Evolutionary conservation across 2,797 vertebrate genomes (phyloP), one percentile per base, ranked within the genome.

Genomic region (Eulemur rubriventer): DNA sequence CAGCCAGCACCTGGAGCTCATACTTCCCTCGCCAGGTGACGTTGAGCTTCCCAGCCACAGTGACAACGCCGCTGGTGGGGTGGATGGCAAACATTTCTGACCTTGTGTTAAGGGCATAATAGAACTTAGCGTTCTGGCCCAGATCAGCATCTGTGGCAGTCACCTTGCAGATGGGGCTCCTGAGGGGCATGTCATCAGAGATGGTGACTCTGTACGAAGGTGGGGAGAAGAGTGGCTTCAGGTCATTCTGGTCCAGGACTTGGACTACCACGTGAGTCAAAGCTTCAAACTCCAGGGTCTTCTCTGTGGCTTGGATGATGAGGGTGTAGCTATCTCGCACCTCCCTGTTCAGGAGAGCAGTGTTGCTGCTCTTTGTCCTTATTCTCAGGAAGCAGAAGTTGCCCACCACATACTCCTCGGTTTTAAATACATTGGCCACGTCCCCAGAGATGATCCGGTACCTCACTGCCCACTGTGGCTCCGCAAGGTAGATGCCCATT

Each of bases 191-290:
- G 95, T 99, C 99, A 96, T 99, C 99, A 59, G 90, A 98, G 96
- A 99, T 98, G 48, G 98, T 98, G 46, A 99, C 98, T 84, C 98
- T 99, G 98, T 99, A 99, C 0, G 99, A 99, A 6, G 99, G 99
- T 0, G 99, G 99, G 94, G 99, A 99, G 98, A 99, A 99, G 33
- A 99, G 99, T 20, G 99, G 99, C 95, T 99, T 99, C 93, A 99
- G 98, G 98, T 99, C 99, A 52, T 99, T 99, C 90, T 98, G 99
- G 98, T 99, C 99, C 76, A 99, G 98, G 93, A 99, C 99, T 50
- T 98, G 99, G 41, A 99, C 98, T 67, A 98, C 98, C 70, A 99
- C 99, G 65, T 99, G 99, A 7, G 99, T 99, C 98, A 99, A 98
- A 1, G 99, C 98, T 97, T 99, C 98, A 0, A 99, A 98, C 33